These are phyloP conservation scores for Mormyrus proboscirostris DNA, from an alignment of 2,797 vertebrate species.

Conservation along the genomic window DNA sequence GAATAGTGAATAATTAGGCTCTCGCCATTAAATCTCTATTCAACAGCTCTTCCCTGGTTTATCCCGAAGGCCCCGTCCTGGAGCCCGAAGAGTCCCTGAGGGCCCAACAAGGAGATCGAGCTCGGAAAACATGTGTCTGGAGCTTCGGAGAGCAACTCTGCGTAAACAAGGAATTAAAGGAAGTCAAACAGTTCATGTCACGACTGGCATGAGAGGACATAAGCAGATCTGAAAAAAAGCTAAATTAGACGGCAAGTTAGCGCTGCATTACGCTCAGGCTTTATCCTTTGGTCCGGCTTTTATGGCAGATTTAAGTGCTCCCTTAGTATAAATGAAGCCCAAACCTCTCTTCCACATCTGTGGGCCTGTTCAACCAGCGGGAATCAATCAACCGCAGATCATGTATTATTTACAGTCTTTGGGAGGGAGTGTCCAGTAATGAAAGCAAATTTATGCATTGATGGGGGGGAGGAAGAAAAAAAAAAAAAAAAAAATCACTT, in stretches of 20 bases:
- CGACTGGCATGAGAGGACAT: not conserved
- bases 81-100: not conserved
- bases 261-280: not conserved
- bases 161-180: not conserved
- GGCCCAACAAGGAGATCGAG: not conserved
- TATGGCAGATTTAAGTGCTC: not conserved
- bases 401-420: conserved; percentile 4
- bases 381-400: not conserved
- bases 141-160: not conserved
- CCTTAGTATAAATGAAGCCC: not conserved
- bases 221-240: not conserved
- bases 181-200: not conserved
- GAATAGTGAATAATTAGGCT: not conserved
- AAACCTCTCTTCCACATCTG: not conserved
- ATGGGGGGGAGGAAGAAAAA: too few relatives aligned
- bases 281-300: not conserved
- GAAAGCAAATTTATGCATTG: not conserved
- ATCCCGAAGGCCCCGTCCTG: not conserved
- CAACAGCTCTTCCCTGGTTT: not conserved
- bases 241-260: not conserved
- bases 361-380: not conserved
- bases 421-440: not conserved
- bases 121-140: not conserved
- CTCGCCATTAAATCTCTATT: not conserved
- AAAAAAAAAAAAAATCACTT: not conserved